Evolutionary conservation across 2,797 vertebrate species (phyloP), one percentile per base, ranked within the genome.

Genomic region (Clarias pachynema): DNA sequence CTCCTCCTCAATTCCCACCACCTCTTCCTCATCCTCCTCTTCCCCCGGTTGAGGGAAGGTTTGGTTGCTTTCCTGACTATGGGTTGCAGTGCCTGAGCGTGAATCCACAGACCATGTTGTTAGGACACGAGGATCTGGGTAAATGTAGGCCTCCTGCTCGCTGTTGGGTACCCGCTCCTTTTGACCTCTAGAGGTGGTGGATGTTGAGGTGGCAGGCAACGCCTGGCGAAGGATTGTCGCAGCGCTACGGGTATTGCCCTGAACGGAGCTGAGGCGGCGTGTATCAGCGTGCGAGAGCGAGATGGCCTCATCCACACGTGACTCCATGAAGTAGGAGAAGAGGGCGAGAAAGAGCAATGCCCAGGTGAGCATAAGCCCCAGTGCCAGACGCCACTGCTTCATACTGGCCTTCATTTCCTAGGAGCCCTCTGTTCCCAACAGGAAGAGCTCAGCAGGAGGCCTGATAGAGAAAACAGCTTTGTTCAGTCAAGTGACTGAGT

Each of bases 281-380:
- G 95, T 95, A 92, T 99, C 98, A 0, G 96, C 94, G 89, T 97
- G 93, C 53, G 93, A 94, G 75, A 95, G 94, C 75, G 97, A 95
- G 79, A 96, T 94, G 79, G 94, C 95, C 86, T 96, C 96, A 9
- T 96, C 95, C 65, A 96, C 95, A 85, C 94, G 96, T 86, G 94
- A 96, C 85, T 99, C 97, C 86, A 98, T 96, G 90, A 99, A 98
- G 93, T 98, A 99, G 31, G 98, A 96, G 91, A 99, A 97, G 86
- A 99, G 95, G 56, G 93, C 96, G 75, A 99, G 90, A 90, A 99
- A 98, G 85, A 99, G 91, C 80, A 99, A 93, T n/a, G 94, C 97
- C 98, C 98, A 99, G 34, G 95, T 96, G 87, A 99, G 95, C 92
- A 99, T 97, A 81, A 96, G 96, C 85, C 96, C 95, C 85, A 99